Percentiles rank a stretch among this genome's conserved stretches.
Evolutionary conservation across 2,797 vertebrate species (phyloP).

Genomic region (Pseudopleuronectes americanus): DNA sequence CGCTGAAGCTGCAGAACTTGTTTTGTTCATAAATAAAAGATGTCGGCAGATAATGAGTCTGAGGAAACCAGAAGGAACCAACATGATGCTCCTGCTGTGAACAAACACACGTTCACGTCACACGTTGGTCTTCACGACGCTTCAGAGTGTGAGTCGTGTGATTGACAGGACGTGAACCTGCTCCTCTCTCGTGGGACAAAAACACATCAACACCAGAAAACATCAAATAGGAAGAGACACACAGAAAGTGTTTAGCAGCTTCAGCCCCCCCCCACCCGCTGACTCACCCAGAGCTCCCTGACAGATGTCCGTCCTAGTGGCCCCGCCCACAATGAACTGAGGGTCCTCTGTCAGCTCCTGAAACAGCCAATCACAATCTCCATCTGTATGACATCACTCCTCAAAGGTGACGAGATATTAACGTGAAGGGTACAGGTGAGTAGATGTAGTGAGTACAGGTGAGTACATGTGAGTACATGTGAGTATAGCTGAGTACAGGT

Average conservation of each 20-base stretch:
- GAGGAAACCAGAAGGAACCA: not conserved
- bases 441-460: too few species aligned
- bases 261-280: too few species aligned
- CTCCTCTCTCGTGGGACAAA: too few species aligned
- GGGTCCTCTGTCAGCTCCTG: slow-evolving; percentile 87
- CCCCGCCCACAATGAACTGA: slow-evolving; percentile 87
- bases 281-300: slow-evolving; percentile 91
- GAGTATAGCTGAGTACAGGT: too few species aligned
- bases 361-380: slow-evolving; percentile 50
- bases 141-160: not conserved
- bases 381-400: not conserved
- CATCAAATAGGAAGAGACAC: too few species aligned
- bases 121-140: not conserved
- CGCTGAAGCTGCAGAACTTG: not conserved
- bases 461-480: too few species aligned
- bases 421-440: too few species aligned
- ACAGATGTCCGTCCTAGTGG: slow-evolving; percentile 91
- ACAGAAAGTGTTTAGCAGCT: too few species aligned
- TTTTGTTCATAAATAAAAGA: not conserved
- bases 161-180: too few species aligned
- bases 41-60: not conserved
- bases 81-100: not conserved
- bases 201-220: too few species aligned
- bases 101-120: too few species aligned
- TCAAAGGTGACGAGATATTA: too few species aligned